phyloP scores from a whole-genome alignment of 2,888 invertebrate species.

The Hyposoter dolosus region DNA sequence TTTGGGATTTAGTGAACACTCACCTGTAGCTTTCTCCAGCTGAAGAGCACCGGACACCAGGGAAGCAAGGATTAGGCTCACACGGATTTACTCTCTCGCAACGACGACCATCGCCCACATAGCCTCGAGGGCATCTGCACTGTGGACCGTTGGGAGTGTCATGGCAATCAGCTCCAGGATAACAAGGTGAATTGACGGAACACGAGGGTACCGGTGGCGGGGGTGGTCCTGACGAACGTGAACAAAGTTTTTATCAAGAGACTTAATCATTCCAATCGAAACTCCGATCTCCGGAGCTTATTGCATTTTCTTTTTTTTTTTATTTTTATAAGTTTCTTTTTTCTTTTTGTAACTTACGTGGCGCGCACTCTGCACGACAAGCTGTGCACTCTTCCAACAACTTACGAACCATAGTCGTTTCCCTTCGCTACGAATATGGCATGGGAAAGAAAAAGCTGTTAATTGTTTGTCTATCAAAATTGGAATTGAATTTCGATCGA shows the following conservation, averaged over 20 bases:
- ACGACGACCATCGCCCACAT: constrained; percentile 90
- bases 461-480: not conserved
- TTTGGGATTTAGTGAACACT: constrained; percentile 10
- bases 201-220: constrained; percentile 77
- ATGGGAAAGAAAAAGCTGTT: constrained; percentile 33
- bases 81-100: constrained; percentile 90
- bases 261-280: not conserved
- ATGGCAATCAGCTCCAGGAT: constrained; percentile 89
- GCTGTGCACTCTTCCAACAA: constrained; percentile 92
- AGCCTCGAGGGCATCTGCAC: constrained; percentile 92
- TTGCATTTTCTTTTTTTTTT: not conserved
- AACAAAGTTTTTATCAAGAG: constrained; percentile 74
- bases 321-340: not conserved
- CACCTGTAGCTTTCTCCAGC: constrained; percentile 81
- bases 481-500: not conserved
- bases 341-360: constrained; percentile 69
- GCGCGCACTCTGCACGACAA: constrained; percentile 84
- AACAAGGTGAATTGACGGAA: constrained; percentile 80
- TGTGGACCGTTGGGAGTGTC: constrained; percentile 89
- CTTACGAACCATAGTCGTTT: constrained; percentile 89
- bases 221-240: constrained; percentile 69
- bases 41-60: constrained; percentile 85
- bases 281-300: not conserved
- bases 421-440: constrained; percentile 85
- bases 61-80: constrained; percentile 88